phyloP scores from a whole-genome alignment of 2,113 vertebrate species.

The Ptilonorhynchus violaceus region DNA sequence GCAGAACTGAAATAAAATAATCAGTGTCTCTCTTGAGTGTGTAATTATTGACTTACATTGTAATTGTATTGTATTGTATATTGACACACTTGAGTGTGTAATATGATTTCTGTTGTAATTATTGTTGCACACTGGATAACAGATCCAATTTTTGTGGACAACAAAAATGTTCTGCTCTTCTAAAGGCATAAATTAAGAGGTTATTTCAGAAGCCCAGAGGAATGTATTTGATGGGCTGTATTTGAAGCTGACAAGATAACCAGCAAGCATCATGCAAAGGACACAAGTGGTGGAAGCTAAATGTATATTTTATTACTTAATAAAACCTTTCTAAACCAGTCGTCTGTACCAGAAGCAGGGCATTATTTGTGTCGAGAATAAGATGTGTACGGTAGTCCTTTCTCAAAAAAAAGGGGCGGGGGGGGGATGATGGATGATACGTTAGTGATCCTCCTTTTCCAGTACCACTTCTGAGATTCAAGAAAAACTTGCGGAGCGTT shows the following conservation, averaged over 20 bases:
- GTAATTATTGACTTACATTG: not conserved
- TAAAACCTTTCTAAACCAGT: too few relatives aligned
- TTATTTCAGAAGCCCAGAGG: not conserved
- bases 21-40: not conserved
- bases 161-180: too few relatives aligned
- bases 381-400: too few relatives aligned
- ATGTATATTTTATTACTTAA: not conserved
- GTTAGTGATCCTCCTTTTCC: not conserved
- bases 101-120: too few relatives aligned
- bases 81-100: too few relatives aligned
- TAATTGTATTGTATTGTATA: too few relatives aligned
- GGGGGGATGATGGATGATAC: not conserved
- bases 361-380: not conserved
- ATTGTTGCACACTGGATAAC: not conserved
- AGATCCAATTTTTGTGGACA: not conserved
- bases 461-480: too few relatives aligned
- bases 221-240: not conserved
- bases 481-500: rapidly evolving
- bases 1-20: not conserved
- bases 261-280: not conserved
- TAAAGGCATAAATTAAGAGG: rapidly evolving
- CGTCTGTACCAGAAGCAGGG: not conserved
- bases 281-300: not conserved
- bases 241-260: not conserved
- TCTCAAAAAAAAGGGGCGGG: too few relatives aligned